Conservation (phyloP, 2,797 vertebrate species). For the Fistularia commersonii region DNA sequence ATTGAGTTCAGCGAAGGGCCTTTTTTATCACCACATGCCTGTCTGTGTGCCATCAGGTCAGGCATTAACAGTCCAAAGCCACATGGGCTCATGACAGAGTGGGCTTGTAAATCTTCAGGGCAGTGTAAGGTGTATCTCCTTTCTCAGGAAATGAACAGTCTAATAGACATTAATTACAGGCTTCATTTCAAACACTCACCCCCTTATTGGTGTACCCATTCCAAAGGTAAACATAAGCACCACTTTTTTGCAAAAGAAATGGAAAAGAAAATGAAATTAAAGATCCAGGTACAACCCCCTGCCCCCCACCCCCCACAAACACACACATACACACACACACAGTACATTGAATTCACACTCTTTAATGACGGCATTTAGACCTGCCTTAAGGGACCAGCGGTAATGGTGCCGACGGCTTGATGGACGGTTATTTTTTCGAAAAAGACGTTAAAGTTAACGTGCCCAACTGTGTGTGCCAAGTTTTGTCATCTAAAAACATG, state of each 20-base stretch:
- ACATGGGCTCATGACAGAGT: conserved; percentile 14
- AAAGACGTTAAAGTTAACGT: conserved; percentile 34
- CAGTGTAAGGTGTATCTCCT: conserved; percentile 19
- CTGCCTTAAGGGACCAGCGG: conserved; percentile 30
- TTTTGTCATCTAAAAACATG: conserved; percentile 30
- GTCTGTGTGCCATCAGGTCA: conserved; percentile 35
- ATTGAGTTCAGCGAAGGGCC: conserved; percentile 20
- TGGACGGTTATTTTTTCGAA: conserved; percentile 43
- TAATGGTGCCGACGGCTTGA: conserved; percentile 36
- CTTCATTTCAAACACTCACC: conserved; percentile 8
- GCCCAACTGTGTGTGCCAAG: conserved; percentile 15
- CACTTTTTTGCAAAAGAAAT: too few species aligned
- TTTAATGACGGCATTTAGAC: conserved; percentile 48
- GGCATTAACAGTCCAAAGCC: conserved; percentile 4
- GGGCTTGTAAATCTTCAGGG: neutral
- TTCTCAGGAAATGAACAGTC: conserved; percentile 32
- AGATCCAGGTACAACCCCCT: too few species aligned
- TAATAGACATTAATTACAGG: conserved; percentile 28
- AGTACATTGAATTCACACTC: conserved; percentile 33
- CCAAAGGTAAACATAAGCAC: too few species aligned
- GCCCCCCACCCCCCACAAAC: too few species aligned
- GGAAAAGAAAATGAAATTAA: too few species aligned
- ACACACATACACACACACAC: neutral
- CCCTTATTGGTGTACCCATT: neutral
- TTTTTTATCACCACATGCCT: conserved; percentile 34